phyloP scores from a whole-genome alignment of 2,113 vertebrate species.

The Noctilio leporinus region DNA sequence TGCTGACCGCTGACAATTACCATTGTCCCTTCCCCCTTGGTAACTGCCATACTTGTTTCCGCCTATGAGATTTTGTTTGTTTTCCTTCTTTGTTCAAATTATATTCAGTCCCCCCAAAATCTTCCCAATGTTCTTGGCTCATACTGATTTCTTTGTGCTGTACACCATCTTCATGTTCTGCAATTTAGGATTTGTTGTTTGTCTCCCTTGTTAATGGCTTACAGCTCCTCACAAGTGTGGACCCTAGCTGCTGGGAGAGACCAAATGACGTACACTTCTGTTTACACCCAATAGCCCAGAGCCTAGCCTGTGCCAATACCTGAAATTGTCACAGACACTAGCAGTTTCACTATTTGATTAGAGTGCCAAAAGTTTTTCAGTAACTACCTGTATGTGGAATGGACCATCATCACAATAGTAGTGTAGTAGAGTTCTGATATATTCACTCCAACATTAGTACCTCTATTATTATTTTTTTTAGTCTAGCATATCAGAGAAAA shows the following conservation, averaged over 20 bases:
- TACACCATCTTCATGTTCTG: not conserved
- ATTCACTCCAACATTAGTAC: not conserved
- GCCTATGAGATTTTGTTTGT: not conserved
- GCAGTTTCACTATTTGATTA: not conserved
- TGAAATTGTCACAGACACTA: not conserved
- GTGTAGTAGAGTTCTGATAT: not conserved
- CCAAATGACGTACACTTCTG: not conserved
- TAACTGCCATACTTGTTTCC: not conserved
- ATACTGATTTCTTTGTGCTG: not conserved
- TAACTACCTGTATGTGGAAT: not conserved
- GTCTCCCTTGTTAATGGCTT: not conserved
- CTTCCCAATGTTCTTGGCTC: not conserved
- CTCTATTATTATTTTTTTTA: not conserved
- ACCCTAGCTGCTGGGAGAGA: not conserved
- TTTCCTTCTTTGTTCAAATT: not conserved
- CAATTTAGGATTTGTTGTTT: not conserved
- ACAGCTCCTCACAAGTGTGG: not conserved
- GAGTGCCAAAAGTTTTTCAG: not conserved
- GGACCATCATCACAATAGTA: not conserved
- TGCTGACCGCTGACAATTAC: not conserved
- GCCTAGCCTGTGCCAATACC: not conserved
- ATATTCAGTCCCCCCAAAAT: no score
- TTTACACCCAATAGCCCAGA: not conserved
- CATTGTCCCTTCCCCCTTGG: no score
- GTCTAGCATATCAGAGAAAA: not conserved